Conservation (phyloP, 2,113 vertebrate species). For the Donacobius atricapilla region DNA sequence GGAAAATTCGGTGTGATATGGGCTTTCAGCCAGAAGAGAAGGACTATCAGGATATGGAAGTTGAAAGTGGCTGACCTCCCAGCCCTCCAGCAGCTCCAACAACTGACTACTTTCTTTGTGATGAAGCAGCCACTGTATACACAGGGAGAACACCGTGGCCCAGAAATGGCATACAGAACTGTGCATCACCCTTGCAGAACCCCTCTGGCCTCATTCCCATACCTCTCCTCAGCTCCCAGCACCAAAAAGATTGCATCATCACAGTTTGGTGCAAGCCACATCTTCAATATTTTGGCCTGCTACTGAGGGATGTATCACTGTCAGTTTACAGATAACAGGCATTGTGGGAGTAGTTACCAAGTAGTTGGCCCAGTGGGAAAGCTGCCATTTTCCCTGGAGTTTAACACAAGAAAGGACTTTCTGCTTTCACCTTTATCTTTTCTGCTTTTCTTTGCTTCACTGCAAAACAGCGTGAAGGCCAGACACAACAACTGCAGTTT, state of each 20-base stretch:
- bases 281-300: background rate
- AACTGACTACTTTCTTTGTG: background rate
- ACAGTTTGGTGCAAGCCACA: background rate
- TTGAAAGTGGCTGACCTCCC: background rate
- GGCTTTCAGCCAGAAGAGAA: background rate
- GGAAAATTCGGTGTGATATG: background rate
- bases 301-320: background rate
- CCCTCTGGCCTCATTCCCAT: background rate
- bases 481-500: background rate
- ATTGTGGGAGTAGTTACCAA: background rate
- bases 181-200: background rate
- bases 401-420: background rate
- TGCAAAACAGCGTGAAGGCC: background rate
- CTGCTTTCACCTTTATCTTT: background rate
- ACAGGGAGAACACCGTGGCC: rapidly evolving
- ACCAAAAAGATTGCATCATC: background rate
- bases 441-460: background rate
- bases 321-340: background rate
- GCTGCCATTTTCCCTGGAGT: background rate
- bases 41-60: background rate
- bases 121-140: background rate
- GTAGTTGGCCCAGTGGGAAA: background rate
- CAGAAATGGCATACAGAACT: background rate
- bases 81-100: background rate
- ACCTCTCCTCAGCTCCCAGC: background rate